A percentile compares a stretch with the other conserved stretches of the same genome.
These are phyloP conservation scores for Candoia aspera DNA, from an alignment of 2,113 vertebrate genomes.

Conservation along the genomic window DNA sequence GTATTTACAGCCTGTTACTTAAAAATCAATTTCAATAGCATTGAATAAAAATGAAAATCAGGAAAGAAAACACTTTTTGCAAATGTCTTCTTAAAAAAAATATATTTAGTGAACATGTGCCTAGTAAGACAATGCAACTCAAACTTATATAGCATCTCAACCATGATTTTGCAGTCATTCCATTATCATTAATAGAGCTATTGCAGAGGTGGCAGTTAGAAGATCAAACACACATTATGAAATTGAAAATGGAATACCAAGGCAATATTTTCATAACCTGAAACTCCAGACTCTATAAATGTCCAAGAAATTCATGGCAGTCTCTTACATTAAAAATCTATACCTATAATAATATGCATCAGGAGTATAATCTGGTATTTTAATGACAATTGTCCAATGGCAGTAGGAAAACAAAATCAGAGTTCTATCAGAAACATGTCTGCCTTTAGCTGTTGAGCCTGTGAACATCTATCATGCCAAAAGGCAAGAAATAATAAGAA, in stretches of 20 bases:
- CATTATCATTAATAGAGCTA: background rate
- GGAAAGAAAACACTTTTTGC: background rate
- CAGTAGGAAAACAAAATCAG: background rate
- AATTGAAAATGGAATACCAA: constrained; percentile 8
- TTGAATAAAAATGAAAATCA: constrained; percentile 2
- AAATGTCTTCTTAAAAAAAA: background rate
- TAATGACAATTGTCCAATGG: constrained; percentile 15
- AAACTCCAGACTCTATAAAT: constrained; percentile 11
- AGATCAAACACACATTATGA: background rate
- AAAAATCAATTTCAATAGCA: constrained; percentile 19
- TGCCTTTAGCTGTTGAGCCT: background rate
- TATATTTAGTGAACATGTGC: background rate
- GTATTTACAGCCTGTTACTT: background rate
- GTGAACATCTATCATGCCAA: background rate
- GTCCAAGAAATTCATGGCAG: constrained; percentile 9
- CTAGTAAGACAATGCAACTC: background rate
- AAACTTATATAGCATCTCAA: background rate
- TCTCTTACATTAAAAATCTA: background rate
- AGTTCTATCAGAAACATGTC: background rate
- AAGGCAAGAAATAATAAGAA: background rate
- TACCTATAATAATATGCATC: constrained; percentile 15
- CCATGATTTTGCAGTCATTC: background rate
- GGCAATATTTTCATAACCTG: background rate
- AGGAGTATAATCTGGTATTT: constrained; percentile 1
- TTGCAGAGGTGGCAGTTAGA: background rate